These are phyloP conservation scores for Tinea trinotella DNA, from an alignment of 2,888 invertebrate genomes.

Conservation along the genomic window DNA sequence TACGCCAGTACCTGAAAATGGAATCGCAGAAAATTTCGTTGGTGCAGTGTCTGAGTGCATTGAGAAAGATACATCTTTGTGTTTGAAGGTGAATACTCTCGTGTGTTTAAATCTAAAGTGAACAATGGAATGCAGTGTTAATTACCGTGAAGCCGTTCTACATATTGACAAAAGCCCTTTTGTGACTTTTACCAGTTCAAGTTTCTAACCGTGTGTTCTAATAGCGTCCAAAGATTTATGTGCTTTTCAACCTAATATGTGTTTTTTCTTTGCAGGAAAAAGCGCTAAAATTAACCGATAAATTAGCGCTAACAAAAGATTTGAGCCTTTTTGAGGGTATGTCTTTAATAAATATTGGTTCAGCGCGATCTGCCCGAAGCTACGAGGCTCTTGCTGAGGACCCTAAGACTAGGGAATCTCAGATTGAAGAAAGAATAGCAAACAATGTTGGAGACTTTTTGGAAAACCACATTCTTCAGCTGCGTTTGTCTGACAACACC, in stretches of 20 bases:
- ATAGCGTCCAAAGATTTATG: constrained; percentile 17
- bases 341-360: constrained; percentile 61
- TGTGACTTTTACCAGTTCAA: constrained; percentile 15
- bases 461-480: constrained; percentile 60
- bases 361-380: constrained; percentile 59
- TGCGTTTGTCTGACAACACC: constrained; percentile 43
- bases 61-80: constrained; percentile 70
- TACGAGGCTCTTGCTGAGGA: constrained; percentile 58
- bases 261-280: constrained; percentile 63
- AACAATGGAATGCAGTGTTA: constrained; percentile 5
- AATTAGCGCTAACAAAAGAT: constrained; percentile 67
- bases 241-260: neutral
- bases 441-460: constrained; percentile 59
- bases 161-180: constrained; percentile 5
- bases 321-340: constrained; percentile 67
- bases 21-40: constrained; percentile 56
- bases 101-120: constrained; percentile 2
- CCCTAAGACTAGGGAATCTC: constrained; percentile 53
- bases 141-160: neutral
- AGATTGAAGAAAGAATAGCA: constrained; percentile 57
- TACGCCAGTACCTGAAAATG: constrained; percentile 51
- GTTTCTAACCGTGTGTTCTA: constrained; percentile 33
- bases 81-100: constrained; percentile 72
- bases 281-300: constrained; percentile 72
- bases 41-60: constrained; percentile 71